Percentiles rank a stretch among this genome's conserved stretches.
Evolutionary conservation across 2,797 vertebrate genomes (phyloP).

Genomic region (Schizothorax lantsangensis): DNA sequence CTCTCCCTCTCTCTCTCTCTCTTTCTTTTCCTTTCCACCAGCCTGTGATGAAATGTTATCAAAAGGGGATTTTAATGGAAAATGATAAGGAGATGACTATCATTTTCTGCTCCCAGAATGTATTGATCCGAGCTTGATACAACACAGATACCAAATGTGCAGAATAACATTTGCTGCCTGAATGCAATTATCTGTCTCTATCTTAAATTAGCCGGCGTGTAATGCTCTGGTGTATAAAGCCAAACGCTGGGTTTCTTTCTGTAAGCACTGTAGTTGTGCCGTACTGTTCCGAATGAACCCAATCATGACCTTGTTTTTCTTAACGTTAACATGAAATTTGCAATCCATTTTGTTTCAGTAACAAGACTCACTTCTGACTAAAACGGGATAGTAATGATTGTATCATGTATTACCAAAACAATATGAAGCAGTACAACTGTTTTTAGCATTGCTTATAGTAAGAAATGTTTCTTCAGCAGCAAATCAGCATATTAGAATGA

Average conservation of each 20-base stretch:
- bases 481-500: not conserved
- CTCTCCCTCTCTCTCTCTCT: not conserved
- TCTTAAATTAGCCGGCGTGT: conserved; percentile 36
- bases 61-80: conserved; percentile 52
- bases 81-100: conserved; percentile 54
- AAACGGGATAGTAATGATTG: not conserved
- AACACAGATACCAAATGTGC: conserved; percentile 35
- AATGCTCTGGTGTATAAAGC: conserved; percentile 33
- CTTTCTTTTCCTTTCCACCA: conserved; percentile 46
- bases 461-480: not conserved
- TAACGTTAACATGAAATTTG: not conserved
- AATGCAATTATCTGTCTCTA: conserved; percentile 37
- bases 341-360: not conserved
- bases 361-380: not conserved
- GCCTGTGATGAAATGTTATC: conserved; percentile 37
- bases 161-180: conserved; percentile 34
- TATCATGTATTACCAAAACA: not conserved
- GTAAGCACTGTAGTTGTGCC: not conserved
- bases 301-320: conserved; percentile 7
- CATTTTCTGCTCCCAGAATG: conserved; percentile 39
- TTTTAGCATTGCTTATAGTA: not conserved
- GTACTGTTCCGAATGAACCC: not conserved
- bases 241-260: not conserved
- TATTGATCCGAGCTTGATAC: conserved; percentile 53
- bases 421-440: not conserved